These are phyloP conservation scores for Gambusia yucatana DNA, from an alignment of 2,797 vertebrate species.

Conservation along the genomic window DNA sequence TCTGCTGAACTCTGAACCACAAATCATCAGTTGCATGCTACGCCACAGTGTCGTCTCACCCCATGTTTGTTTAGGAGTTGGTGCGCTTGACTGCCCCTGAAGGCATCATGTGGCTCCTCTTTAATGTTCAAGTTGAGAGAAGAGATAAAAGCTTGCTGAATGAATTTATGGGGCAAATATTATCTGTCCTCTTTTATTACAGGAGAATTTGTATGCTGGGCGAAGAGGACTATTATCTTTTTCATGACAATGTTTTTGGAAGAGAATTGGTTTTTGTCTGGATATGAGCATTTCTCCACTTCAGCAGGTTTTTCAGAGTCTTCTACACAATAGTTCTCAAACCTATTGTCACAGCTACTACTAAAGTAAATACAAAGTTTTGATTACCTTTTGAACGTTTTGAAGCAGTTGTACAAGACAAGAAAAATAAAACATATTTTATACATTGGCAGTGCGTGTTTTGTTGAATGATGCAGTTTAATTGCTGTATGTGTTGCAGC, in stretches of 20 bases:
- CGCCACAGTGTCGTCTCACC: conserved; percentile 3
- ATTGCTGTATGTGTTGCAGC: neutral
- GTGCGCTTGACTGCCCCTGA: conserved; percentile 3
- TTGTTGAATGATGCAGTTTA: neutral
- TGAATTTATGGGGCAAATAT: conserved; percentile 2
- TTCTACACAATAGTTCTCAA: neutral
- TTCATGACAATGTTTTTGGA: conserved; percentile 1
- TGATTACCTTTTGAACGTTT: neutral
- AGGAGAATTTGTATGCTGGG: neutral
- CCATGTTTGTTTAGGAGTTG: conserved; percentile 9
- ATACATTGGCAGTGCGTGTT: neutral
- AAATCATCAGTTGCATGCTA: conserved; percentile 23
- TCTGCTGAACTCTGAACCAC: conserved; percentile 49
- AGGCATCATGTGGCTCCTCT: conserved; percentile 26
- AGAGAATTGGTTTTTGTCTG: neutral
- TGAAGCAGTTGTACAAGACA: neutral
- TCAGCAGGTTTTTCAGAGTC: conserved; percentile 4
- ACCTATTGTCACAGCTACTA: neutral
- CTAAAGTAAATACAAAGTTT: neutral
- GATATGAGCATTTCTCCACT: neutral
- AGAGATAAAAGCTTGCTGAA: conserved; percentile 7
- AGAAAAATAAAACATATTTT: neutral
- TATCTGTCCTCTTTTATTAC: neutral
- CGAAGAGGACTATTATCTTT: neutral
- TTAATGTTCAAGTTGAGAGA: conserved; percentile 13